These are phyloP conservation scores for Drosophila paulistorum DNA, from an alignment of 1,140 invertebrate genomes.

Conservation along the genomic window DNA sequence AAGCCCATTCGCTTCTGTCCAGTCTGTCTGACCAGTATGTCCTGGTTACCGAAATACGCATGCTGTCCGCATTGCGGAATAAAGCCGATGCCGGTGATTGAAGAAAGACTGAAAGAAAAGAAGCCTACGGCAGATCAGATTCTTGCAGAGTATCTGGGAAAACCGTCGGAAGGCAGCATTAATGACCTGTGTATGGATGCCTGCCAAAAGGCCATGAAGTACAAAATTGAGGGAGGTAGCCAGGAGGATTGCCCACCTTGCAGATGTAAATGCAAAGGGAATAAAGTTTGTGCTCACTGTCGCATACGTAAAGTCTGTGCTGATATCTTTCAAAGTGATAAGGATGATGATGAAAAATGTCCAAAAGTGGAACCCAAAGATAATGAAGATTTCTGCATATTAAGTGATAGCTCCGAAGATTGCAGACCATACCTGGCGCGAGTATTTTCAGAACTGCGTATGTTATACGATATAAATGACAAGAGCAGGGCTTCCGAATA, in stretches of 20 bases:
- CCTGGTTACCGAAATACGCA: constrained; percentile 69
- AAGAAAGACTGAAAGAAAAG: constrained; percentile 40
- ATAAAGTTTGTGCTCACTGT: constrained; percentile 69
- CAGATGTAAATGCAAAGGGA: constrained; percentile 59
- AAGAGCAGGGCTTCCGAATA: constrained; percentile 29
- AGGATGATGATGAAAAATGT: constrained; percentile 2
- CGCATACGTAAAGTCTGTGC: constrained; percentile 65
- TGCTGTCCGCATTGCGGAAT: constrained; percentile 61
- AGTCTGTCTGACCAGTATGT: constrained; percentile 68
- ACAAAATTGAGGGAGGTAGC: not conserved
- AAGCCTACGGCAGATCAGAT: constrained; percentile 59
- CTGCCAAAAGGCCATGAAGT: constrained; percentile 6
- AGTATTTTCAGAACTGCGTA: constrained; percentile 72
- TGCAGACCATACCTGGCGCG: constrained; percentile 63
- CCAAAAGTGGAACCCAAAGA: constrained; percentile 24
- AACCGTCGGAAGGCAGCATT: not conserved
- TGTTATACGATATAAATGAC: constrained; percentile 68
- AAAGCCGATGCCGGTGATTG: constrained; percentile 53
- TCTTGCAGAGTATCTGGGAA: constrained; percentile 49
- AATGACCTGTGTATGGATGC: constrained; percentile 31
- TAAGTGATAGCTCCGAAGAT: constrained; percentile 42
- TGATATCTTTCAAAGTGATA: constrained; percentile 57
- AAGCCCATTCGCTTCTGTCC: constrained; percentile 64
- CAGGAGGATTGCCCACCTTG: constrained; percentile 43
- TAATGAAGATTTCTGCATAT: constrained; percentile 44